Evolutionary conservation across 2,113 vertebrate genomes (phyloP), one percentile per base, ranked within the genome.

Genomic region (Planiliza haematocheilus): DNA sequence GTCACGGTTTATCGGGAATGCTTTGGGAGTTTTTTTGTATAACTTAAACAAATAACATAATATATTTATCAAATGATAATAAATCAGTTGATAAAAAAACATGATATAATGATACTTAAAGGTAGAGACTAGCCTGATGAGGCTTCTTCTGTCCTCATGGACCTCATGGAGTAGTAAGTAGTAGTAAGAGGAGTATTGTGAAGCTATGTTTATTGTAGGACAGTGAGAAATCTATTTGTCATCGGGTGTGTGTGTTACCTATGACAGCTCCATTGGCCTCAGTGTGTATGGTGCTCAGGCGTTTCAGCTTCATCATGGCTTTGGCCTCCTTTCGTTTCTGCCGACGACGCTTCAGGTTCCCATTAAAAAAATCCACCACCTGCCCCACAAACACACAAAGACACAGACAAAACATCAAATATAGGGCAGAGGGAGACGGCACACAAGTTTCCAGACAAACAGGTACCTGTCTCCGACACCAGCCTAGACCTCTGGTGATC

Each of bases 291-390:
- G 92, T 87, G 4, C 95, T 94, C 11, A 96, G 62, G 0, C 94
- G 95, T n/a, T 95, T 94, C 1, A 97, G 94, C 77, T 95, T 96
- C 91, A 96, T 91, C 94, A 95, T 95, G 0, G 91, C 91, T 6
- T 97, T 95, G 74, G 95, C 95, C 48, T 97, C 94, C 39, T 94
- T 89, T 0, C 94, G 83, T 0, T 95, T 95, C 77, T 96, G 92
- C 1, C 94, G 91, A 11, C 88, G 39, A 9, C 89, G 89, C 86
- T 97, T 95, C 51, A 97, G 92, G 17, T 91, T 88, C n/a, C 93
- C 92, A 3, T 95, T 96, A 69, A 97, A 97, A 77, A 97, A 96
- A 74, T 95, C 93, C 87, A 95, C 92, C 17, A 92, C 88, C 91
- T 92, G 79, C 12, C 18, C 0, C 51, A 46, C 7, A 65, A 20